Evolutionary conservation across 2,797 vertebrate species (phyloP).

Genomic region (Hypotaenidia philippensis): DNA sequence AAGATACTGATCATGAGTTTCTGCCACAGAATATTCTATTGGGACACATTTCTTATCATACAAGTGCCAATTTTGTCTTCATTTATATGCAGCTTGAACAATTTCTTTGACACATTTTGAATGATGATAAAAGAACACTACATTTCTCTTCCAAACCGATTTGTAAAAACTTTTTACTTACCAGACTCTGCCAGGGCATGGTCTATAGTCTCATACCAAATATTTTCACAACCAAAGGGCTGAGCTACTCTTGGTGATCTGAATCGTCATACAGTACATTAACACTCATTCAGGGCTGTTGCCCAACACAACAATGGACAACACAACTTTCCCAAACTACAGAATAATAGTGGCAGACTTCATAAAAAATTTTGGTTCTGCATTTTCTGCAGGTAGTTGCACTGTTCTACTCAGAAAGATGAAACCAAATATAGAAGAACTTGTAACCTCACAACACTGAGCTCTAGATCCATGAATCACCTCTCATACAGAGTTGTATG

Average conservation of each 20-base stretch:
- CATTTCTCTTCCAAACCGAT: background rate
- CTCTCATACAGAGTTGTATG: accelerated
- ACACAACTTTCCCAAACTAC: background rate
- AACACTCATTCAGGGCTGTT: background rate
- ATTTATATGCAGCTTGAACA: background rate
- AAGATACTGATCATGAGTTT: background rate
- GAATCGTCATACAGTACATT: accelerated
- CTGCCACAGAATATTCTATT: background rate
- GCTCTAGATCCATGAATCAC: background rate
- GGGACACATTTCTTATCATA: background rate
- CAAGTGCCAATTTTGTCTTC: background rate
- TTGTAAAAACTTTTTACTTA: background rate
- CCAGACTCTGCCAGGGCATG: background rate
- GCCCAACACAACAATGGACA: background rate
- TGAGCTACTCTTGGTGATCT: background rate
- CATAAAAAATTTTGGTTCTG: background rate
- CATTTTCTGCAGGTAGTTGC: background rate
- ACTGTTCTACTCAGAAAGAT: background rate
- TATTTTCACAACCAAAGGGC: background rate
- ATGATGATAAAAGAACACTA: background rate
- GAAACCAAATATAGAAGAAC: background rate
- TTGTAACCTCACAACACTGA: background rate
- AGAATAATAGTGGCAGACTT: background rate
- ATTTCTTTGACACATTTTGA: background rate
- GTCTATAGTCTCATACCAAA: background rate